A percentile compares a stretch with the other conserved stretches of the same genome.
Conservation (phyloP, 2,888 invertebrate species). For the Hesperia comma region DNA sequence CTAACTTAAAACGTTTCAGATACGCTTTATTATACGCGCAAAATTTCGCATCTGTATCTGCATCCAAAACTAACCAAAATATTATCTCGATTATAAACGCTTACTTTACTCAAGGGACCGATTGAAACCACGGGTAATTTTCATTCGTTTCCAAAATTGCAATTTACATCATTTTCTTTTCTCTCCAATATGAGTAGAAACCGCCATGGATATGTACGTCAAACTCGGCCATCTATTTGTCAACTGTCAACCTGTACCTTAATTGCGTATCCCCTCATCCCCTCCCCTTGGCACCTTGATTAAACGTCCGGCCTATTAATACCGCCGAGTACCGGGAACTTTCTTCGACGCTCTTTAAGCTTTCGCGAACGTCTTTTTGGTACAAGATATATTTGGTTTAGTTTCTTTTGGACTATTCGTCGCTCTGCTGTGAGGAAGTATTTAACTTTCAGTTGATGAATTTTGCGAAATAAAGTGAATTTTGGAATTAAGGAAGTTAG, state of each 20-base stretch:
- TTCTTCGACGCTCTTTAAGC: constrained; percentile 37
- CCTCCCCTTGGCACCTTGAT: constrained; percentile 66
- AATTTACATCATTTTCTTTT: too few species aligned
- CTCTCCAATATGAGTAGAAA: background rate
- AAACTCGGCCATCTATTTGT: constrained; percentile 65
- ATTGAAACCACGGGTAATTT: too few species aligned
- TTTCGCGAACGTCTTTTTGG: constrained; percentile 31
- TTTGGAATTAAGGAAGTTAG: too few species aligned
- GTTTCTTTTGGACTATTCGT: constrained; percentile 18
- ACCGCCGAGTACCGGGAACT: constrained; percentile 43
- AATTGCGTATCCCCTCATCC: constrained; percentile 59
- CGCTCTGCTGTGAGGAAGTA: background rate
- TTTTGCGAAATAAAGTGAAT: background rate
- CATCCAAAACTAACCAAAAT: background rate
- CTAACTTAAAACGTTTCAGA: too few species aligned
- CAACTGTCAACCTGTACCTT: constrained; percentile 76
- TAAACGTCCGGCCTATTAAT: constrained; percentile 67
- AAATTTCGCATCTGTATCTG: background rate
- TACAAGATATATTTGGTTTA: constrained; percentile 25
- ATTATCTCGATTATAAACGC: too few species aligned
- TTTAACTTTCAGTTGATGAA: background rate
- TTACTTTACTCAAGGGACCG: too few species aligned
- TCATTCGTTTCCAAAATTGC: too few species aligned
- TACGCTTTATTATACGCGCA: too few species aligned
- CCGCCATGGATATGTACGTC: constrained; percentile 6